Evolutionary conservation across 1,140 invertebrate species (phyloP), one percentile per base, ranked within the genome.

Genomic region (Lepidurus apus): DNA sequence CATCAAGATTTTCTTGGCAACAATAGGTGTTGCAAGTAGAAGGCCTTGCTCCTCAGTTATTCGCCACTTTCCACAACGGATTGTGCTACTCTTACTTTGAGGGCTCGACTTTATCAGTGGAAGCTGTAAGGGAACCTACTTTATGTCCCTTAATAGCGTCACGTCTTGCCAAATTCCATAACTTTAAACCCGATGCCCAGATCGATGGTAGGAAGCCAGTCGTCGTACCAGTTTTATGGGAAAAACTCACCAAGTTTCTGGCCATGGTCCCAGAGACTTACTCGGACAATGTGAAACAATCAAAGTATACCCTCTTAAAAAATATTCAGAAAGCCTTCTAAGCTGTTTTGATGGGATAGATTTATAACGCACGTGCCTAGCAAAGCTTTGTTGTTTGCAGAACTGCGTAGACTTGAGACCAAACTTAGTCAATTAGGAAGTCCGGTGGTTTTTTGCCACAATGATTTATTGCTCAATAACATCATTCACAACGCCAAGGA

Each of bases 391-490:
- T 85, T 97, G 80, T 85, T 89, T 82, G 85, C 89, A 81, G 94
- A 97, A 86, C 89, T 92, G 81, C 85, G 89, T 45, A 84, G 86
- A 34, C 84, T 98, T 76, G 91, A 92, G 84, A 85, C 87, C 42
- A 86, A 90, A 80, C 86, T 97, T 80, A 86, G 87, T 74, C 85
- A 86, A 80, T 84, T 92, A 26, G 84, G 89, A 79, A 94, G 91
- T 86, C 93, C 93, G n/a, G 85, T 97, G 79, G 96, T 98, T 26
- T 98, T 98, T 87, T 92, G 93, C 84, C 98, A 99, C 87, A 99
- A 99, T 87, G 98, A 99, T 88, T 89, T 99, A 78, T 88, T 99
- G 80, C 87, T 98, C 79, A 94, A 91, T 82, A 99, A 99, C 87
- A 91, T 99, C 78, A 91, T 99, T 77, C 93, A 93, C 83, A 90